phyloP scores from a whole-genome alignment of 2,797 vertebrate species.

The Distichodus sexfasciatus region DNA sequence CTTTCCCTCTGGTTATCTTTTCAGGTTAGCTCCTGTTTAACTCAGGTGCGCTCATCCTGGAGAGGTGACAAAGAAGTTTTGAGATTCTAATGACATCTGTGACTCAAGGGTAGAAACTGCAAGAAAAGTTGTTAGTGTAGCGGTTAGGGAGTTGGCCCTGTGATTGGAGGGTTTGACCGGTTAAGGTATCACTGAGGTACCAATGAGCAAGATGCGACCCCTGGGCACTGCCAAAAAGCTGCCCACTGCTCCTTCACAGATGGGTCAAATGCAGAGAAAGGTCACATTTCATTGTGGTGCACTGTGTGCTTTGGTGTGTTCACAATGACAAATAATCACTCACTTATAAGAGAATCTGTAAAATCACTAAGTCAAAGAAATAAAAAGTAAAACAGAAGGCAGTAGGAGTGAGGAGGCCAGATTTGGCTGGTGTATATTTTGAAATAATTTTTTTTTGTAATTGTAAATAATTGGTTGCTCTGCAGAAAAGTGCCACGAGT shows the following conservation, averaged over 20 bases:
- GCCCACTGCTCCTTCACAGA: no score
- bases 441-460: conserved; percentile 71
- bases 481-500: conserved; percentile 68
- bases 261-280: no score
- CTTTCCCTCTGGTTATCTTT: conserved; percentile 21
- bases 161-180: no score
- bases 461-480: conserved; percentile 73
- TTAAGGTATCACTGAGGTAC: no score
- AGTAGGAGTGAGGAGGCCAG: conserved; percentile 45
- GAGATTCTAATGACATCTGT: conserved; percentile 46
- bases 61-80: conserved; percentile 38
- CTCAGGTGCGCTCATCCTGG: conserved; percentile 3
- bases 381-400: conserved; percentile 39
- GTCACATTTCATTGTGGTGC: no score
- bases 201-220: no score
- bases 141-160: no score
- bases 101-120: no score
- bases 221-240: no score
- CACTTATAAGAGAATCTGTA: conserved; percentile 52
- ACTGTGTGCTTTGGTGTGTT: no score
- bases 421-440: conserved; percentile 55
- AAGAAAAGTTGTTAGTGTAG: no score
- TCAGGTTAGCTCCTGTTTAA: conserved; percentile 11
- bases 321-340: no score
- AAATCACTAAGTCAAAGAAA: conserved; percentile 43